Conservation (phyloP, 2,113 vertebrate species). For the Chloropsis hardwickii region DNA sequence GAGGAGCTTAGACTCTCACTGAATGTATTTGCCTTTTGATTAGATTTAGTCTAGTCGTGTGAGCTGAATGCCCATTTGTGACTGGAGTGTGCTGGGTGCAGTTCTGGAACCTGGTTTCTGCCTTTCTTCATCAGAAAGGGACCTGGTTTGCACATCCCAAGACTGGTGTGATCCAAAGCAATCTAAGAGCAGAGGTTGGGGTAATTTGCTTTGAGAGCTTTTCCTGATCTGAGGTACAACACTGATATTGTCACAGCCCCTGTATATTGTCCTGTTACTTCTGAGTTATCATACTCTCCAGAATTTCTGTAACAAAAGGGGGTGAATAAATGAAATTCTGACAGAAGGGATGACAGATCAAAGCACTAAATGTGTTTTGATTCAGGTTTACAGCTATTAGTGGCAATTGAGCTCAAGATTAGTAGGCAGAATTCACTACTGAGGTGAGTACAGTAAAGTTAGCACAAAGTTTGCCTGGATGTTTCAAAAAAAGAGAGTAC, state of each 20-base stretch:
- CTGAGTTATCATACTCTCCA: background rate
- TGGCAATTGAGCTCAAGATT: background rate
- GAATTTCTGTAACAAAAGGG: background rate
- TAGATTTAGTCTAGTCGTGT: background rate
- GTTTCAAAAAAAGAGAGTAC: background rate
- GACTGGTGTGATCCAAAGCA: background rate
- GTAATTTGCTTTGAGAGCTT: background rate
- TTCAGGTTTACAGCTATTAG: background rate
- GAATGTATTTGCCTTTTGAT: background rate
- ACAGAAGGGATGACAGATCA: background rate
- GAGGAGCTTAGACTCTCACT: background rate
- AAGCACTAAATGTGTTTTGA: background rate
- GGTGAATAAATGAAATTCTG: background rate
- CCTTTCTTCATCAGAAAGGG: background rate
- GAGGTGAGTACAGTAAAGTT: background rate
- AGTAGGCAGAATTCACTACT: background rate
- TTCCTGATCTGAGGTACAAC: background rate
- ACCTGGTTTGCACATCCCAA: fast-evolving
- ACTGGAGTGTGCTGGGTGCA: background rate
- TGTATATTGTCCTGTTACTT: background rate
- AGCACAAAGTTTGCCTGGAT: fast-evolving
- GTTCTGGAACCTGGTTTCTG: background rate
- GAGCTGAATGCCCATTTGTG: background rate
- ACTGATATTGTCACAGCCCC: background rate
- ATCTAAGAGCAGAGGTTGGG: background rate